A percentile compares a stretch with the other conserved stretches of the same genome.
These are phyloP conservation scores for Drosophila atripex DNA, from an alignment of 2,888 invertebrate genomes.

Conservation along the genomic window DNA sequence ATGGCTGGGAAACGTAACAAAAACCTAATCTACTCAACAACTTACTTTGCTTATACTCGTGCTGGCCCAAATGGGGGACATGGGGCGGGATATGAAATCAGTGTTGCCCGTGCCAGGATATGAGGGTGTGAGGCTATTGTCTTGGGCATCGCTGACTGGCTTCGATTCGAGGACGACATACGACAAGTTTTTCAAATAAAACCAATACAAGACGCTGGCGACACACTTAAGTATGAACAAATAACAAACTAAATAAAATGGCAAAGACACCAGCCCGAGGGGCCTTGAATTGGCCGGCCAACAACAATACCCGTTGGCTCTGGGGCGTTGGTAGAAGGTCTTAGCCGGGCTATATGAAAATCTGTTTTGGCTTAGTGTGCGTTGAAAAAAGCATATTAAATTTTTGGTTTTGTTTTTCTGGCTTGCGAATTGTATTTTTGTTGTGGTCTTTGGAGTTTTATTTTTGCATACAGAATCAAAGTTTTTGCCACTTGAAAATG, in stretches of 20 bases:
- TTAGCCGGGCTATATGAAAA: conserved; percentile 64
- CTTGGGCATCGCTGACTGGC: conserved; percentile 72
- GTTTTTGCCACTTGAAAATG: conserved; percentile 75
- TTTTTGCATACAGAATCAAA: conserved; percentile 72
- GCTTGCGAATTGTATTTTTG: conserved; percentile 17
- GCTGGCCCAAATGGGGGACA: neutral
- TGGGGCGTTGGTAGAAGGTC: conserved; percentile 27
- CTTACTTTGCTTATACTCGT: conserved; percentile 60
- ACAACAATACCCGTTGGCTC: conserved; percentile 58
- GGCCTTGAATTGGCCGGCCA: conserved; percentile 53
- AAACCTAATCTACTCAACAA: conserved; percentile 77
- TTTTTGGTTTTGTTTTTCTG: conserved; percentile 65
- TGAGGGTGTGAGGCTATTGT: conserved; percentile 59
- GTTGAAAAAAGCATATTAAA: conserved; percentile 72
- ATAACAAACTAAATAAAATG: conserved; percentile 79
- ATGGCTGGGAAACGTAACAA: conserved; percentile 60
- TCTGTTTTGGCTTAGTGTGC: conserved; percentile 66
- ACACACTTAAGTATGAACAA: conserved; percentile 80
- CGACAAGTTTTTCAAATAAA: conserved; percentile 79
- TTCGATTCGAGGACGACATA: conserved; percentile 78
- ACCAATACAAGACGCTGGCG: conserved; percentile 69
- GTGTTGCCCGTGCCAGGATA: conserved; percentile 9
- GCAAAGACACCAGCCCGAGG: conserved; percentile 64
- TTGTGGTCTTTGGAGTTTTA: conserved; percentile 22
- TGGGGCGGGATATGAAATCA: conserved; percentile 36